Base-by-base conservation (phyloP, 2,113 vertebrate species). In the Pedionomus torquatus region DNA sequence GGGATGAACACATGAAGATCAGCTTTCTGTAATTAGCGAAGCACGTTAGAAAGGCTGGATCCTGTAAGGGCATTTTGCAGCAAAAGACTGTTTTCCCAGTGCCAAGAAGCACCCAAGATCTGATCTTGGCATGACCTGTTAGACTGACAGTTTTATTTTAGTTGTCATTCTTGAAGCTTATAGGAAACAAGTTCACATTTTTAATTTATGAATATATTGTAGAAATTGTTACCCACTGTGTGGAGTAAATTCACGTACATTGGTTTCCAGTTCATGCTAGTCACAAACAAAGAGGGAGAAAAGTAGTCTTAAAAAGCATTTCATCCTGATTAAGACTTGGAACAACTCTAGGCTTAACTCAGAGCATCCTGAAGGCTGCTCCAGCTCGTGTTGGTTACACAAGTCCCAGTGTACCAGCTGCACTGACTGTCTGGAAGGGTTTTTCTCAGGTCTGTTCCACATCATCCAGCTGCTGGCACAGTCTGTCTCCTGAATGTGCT, bases 21-120 rank as follows among this genome's bases (percentile, higher is more conserved):
- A 68, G 69, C 48, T 76, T 94, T 84, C 83, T 65, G 52, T 79
- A 92, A 95, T 95, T 89, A 95, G 69, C 15, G 58, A 87, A 65
- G 37, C 3, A 3, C 9, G n/a, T 71, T 71, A 60, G 57, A 86
- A 92, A 33, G 20, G 37, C 30, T 81, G 28, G 37, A 69, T 80
- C 48, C 57, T 49, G 41, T 55, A 44, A 81, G 61, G 44, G 89
- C 51, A 44, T 44, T n/a, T 72, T 41, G 26, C 31, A 71, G 37
- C 33, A 41, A 75, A 54, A 1, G 1, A 68, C 33, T 51, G 31
- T 11, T 7, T 49, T 58, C 43, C 1, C 19, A 54, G 23, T 54
- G 49, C 24, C 20, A 81, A 46, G 48, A 82, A 83, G 17, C 10
- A 81, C 23, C 60, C 6, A 60, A 41, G 30, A 68, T 51, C 33